Evolutionary conservation across 1,140 invertebrate genomes (phyloP).

Genomic region (Drosophila bipectinata): DNA sequence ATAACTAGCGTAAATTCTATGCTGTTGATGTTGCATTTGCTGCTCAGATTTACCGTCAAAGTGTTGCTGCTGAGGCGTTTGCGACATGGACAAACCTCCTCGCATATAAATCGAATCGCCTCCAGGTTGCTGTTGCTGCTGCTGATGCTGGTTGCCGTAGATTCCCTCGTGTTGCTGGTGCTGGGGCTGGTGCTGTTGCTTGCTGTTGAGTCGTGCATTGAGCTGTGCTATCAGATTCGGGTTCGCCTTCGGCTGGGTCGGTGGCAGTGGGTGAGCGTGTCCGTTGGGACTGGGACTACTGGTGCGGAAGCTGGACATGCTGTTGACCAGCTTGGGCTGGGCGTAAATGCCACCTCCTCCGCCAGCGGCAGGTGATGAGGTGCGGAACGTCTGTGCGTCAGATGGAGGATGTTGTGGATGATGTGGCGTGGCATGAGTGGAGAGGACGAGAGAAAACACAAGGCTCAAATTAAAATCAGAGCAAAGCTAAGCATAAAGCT

Average conservation of each 20-base stretch:
- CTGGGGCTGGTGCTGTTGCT: constrained; percentile 62
- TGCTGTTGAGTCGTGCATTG: constrained; percentile 79
- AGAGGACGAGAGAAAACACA: constrained; percentile 39
- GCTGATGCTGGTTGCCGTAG: constrained; percentile 63
- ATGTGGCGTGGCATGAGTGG: constrained; percentile 25
- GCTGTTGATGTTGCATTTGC: constrained; percentile 65
- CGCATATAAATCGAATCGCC: constrained; percentile 65
- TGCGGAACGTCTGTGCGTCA: constrained; percentile 74
- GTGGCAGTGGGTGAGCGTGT: constrained; percentile 72
- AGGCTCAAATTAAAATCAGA: constrained; percentile 53
- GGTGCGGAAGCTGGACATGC: constrained; percentile 83
- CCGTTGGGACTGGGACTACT: constrained; percentile 75
- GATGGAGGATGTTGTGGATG: constrained; percentile 1
- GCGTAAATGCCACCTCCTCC: constrained; percentile 77
- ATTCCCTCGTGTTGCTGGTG: constrained; percentile 64
- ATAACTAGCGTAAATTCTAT: constrained; percentile 82
- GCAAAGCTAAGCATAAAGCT: constrained; percentile 34
- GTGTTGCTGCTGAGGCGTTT: constrained; percentile 80
- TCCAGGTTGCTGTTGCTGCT: constrained; percentile 22
- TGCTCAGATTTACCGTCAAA: constrained; percentile 82
- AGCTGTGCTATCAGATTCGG: constrained; percentile 83
- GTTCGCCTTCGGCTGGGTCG: constrained; percentile 81
- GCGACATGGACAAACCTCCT: constrained; percentile 64
- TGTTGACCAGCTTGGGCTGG: constrained; percentile 79
- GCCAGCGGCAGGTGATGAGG: constrained; percentile 67